Percentiles rank a stretch among this genome's conserved stretches.
phyloP scores from a whole-genome alignment of 2,888 invertebrate species.

The Hypselothyrea guttata region DNA sequence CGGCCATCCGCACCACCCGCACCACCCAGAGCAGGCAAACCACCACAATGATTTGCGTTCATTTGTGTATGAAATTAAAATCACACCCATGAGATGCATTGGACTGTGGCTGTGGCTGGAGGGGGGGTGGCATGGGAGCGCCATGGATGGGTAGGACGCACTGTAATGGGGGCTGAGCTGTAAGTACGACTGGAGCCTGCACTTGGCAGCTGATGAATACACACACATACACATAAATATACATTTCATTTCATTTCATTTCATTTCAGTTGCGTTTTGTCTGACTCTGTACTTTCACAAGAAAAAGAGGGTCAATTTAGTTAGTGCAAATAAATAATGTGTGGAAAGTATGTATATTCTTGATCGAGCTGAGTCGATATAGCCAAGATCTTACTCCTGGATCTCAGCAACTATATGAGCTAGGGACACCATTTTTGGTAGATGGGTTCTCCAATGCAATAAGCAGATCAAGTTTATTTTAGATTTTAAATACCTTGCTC shows the following conservation, averaged over 20 bases:
- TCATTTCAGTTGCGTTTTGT: background rate
- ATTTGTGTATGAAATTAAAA: slow-evolving; percentile 83
- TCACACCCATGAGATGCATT: slow-evolving; percentile 81
- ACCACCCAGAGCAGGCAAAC: slow-evolving; percentile 8
- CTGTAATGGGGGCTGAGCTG: slow-evolving; percentile 6
- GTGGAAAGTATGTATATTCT: too few species aligned
- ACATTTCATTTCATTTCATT: background rate
- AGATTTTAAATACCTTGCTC: too few species aligned
- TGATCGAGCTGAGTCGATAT: too few species aligned
- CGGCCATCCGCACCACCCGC: background rate
- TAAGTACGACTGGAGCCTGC: slow-evolving; percentile 25
- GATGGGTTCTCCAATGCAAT: too few species aligned
- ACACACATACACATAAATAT: slow-evolving; percentile 16
- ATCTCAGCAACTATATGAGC: too few species aligned
- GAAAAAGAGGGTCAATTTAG: too few species aligned
- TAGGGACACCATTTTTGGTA: too few species aligned
- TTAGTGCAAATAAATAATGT: too few species aligned
- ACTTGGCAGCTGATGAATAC: slow-evolving; percentile 44
- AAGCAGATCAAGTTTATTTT: too few species aligned
- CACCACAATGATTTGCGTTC: slow-evolving; percentile 71
- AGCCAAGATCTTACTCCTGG: too few species aligned
- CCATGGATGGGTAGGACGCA: background rate
- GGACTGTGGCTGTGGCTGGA: slow-evolving; percentile 2
- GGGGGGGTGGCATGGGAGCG: background rate
- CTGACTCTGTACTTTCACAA: too few species aligned